phyloP scores from a whole-genome alignment of 64 coral and sea anemone species.

The Stichodactyla mertensii region DNA sequence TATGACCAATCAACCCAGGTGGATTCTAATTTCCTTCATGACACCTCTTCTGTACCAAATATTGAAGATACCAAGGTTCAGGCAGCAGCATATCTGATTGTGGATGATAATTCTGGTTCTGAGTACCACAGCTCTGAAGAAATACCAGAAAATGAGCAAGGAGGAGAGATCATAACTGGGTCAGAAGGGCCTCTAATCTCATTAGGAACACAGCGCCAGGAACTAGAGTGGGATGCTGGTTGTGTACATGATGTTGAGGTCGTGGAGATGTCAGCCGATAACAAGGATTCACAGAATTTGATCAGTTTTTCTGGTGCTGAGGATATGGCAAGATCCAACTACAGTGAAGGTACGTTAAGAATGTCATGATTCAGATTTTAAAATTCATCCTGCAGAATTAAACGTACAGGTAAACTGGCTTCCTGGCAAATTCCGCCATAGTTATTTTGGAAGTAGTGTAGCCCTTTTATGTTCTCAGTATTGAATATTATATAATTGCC shows the following conservation, averaged over 20 bases:
- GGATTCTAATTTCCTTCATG: slow-evolving; percentile 41
- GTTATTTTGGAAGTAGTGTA: too few species aligned
- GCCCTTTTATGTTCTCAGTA: too few species aligned
- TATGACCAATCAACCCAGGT: slow-evolving; percentile 42
- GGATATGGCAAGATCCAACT: neutral
- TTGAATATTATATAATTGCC: too few species aligned
- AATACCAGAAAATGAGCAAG: slow-evolving; percentile 17
- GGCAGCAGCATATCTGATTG: neutral
- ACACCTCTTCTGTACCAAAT: slow-evolving; percentile 7
- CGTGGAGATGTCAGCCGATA: neutral
- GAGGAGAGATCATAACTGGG: neutral
- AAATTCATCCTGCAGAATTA: neutral
- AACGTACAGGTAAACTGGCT: neutral
- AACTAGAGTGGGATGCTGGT: slow-evolving; percentile 87
- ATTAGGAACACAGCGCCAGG: slow-evolving; percentile 11
- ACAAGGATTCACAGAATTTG: neutral
- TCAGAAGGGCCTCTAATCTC: slow-evolving; percentile 3
- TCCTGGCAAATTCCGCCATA: too few species aligned
- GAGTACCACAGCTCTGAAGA: slow-evolving; percentile 90
- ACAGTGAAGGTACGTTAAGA: slow-evolving; percentile 1
- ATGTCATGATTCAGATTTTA: neutral
- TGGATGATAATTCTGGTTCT: slow-evolving; percentile 41
- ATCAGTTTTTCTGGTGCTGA: neutral
- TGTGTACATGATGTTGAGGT: slow-evolving; percentile 42
- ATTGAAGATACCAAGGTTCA: slow-evolving; percentile 29